phyloP scores from a whole-genome alignment of 2,797 vertebrate genomes.

The Amblyopsis hoosieri region DNA sequence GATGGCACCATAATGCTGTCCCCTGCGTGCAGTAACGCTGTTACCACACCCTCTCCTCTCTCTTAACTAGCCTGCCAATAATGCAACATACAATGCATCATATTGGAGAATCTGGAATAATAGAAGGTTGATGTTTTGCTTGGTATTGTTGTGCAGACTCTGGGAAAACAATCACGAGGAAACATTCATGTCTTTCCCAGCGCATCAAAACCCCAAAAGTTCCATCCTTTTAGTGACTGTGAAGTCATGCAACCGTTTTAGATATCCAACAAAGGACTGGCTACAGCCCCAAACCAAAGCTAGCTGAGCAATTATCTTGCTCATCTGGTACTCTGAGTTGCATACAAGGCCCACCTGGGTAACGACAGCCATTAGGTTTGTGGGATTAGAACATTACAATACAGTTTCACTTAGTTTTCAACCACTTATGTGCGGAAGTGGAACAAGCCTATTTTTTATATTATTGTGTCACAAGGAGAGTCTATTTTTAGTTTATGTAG shows the following conservation, averaged over 20 bases:
- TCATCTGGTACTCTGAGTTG: conserved; percentile 19
- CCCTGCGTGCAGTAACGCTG: background rate
- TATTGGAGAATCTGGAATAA: too few species aligned
- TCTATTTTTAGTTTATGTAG: conserved; percentile 13
- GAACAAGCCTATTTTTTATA: conserved; percentile 26
- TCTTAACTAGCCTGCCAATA: too few species aligned
- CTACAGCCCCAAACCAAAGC: conserved; percentile 32
- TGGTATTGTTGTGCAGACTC: too few species aligned
- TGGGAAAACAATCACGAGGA: background rate
- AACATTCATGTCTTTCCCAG: conserved; percentile 2
- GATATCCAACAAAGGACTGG: conserved; percentile 27
- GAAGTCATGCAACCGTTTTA: conserved; percentile 39
- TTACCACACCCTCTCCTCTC: too few species aligned
- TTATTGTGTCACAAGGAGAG: conserved; percentile 26
- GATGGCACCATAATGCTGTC: background rate
- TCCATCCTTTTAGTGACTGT: conserved; percentile 8
- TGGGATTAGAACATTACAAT: background rate
- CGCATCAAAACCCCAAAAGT: conserved; percentile 10
- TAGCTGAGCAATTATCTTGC: background rate
- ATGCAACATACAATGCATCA: too few species aligned
- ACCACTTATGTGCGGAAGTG: conserved; percentile 30
- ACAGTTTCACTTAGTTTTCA: conserved; percentile 32
- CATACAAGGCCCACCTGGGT: conserved; percentile 13
- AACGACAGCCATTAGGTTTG: background rate
- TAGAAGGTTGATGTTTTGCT: too few species aligned